These are phyloP conservation scores for Onychostoma macrolepis DNA, from an alignment of 2,113 vertebrate genomes.

Conservation along the genomic window DNA sequence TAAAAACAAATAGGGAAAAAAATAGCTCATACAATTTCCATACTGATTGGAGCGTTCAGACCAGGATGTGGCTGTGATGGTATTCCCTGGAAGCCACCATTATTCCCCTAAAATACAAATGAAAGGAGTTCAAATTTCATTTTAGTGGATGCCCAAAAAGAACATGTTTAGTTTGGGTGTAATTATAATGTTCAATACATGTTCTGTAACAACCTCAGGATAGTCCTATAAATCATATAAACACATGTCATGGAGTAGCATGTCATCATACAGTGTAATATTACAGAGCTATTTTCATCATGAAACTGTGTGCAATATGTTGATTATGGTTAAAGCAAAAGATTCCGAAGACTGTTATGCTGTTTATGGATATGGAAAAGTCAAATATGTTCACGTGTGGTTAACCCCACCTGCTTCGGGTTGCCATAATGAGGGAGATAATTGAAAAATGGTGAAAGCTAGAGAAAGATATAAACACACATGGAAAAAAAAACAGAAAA, in stretches of 20 bases:
- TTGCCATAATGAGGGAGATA: conserved; percentile 70
- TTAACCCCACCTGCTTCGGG: conserved; percentile 57
- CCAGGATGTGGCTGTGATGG: conserved; percentile 60
- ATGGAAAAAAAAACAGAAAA: background rate
- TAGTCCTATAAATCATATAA: conserved; percentile 18
- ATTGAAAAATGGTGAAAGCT: conserved; percentile 62
- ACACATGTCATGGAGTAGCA: conserved; percentile 9
- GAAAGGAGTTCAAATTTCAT: background rate
- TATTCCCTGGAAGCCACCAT: conserved; percentile 43
- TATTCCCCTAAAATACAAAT: conserved; percentile 60
- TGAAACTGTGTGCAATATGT: background rate
- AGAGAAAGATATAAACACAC: conserved; percentile 22
- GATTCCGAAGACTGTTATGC: background rate
- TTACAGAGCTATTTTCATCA: conserved; percentile 27
- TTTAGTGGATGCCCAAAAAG: conserved; percentile 1
- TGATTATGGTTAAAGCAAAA: conserved; percentile 31
- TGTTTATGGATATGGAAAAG: conserved; percentile 5
- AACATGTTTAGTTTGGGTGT: background rate
- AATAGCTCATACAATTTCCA: conserved; percentile 71
- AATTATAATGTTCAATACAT: background rate
- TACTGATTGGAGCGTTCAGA: conserved; percentile 68
- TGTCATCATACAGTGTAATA: conserved; percentile 29
- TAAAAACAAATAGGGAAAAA: background rate
- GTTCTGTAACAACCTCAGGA: conserved; percentile 11
- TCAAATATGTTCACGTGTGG: conserved; percentile 58